Evolutionary conservation across 1,140 invertebrate genomes (phyloP).

Genomic region (Dinoponera quadriceps): DNA sequence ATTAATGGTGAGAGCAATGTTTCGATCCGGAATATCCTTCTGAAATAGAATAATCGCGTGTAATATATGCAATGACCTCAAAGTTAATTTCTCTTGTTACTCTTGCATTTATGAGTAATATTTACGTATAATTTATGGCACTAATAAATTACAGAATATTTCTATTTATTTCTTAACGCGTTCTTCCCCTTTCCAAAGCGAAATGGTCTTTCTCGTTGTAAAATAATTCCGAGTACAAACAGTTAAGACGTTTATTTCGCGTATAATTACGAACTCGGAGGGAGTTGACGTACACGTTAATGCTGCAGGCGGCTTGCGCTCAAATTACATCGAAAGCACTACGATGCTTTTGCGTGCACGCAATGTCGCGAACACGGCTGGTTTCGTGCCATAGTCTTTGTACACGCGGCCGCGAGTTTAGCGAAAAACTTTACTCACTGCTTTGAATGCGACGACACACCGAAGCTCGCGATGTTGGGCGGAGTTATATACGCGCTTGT

Average conservation of each 20-base stretch:
- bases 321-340: neutral
- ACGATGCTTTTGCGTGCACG: slow-evolving; percentile 5
- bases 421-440: slow-evolving; percentile 55
- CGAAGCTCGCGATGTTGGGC: slow-evolving; percentile 53
- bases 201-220: neutral
- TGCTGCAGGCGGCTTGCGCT: neutral
- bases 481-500: slow-evolving; percentile 38
- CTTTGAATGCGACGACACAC: slow-evolving; percentile 35
- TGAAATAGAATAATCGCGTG: too few relatives aligned
- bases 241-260: neutral
- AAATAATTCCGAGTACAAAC: neutral
- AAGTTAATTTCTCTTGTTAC: too few relatives aligned
- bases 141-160: too few relatives aligned
- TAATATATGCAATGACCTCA: too few relatives aligned
- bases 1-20: too few relatives aligned
- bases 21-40: too few relatives aligned
- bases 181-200: neutral
- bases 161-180: neutral
- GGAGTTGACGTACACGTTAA: neutral
- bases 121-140: too few relatives aligned
- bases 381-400: slow-evolving; percentile 6
- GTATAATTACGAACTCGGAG: neutral
- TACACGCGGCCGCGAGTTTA: slow-evolving; percentile 45
- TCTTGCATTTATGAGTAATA: too few relatives aligned
- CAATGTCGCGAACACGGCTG: neutral